A percentile compares a stretch with the other conserved stretches of the same genome.
Conservation (phyloP, 2,888 invertebrate genomes). For the Ommatoiulus sabulosus region DNA sequence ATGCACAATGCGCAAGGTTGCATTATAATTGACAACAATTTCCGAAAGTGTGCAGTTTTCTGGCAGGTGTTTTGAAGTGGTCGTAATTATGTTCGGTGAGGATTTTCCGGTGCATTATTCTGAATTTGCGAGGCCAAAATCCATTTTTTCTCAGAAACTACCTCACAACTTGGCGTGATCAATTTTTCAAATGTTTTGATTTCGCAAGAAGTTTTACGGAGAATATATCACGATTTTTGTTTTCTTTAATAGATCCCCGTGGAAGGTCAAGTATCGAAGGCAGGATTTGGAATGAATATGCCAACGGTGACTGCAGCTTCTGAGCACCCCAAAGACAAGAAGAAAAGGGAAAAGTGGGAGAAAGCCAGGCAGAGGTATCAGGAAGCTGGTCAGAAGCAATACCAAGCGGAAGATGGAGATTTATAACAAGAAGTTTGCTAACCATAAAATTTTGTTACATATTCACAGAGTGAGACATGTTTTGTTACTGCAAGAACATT, state of each 20-base stretch:
- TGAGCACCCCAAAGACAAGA: constrained; percentile 20
- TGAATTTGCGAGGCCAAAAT: background rate
- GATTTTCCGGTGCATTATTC: constrained; percentile 7
- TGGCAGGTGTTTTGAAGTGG: background rate
- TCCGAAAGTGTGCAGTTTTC: background rate
- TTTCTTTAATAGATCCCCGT: background rate
- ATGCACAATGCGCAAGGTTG: constrained; percentile 3
- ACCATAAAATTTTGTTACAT: background rate
- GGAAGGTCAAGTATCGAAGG: constrained; percentile 11
- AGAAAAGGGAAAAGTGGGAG: constrained; percentile 18
- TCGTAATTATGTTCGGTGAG: constrained; percentile 12
- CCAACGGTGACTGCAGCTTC: background rate
- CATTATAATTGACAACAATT: constrained; percentile 17
- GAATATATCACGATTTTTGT: constrained; percentile 6
- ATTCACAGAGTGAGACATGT: background rate
- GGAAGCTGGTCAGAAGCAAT: background rate
- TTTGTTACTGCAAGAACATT: background rate
- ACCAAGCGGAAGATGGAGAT: background rate
- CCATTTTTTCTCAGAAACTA: constrained; percentile 7
- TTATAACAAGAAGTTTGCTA: background rate
- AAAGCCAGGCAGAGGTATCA: background rate
- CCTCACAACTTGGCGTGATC: background rate
- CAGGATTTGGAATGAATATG: background rate
- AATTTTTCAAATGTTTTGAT: background rate
- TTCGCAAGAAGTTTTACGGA: background rate